These are phyloP conservation scores for Drosophila prosaltans DNA, from an alignment of 1,140 invertebrate genomes.

Conservation along the genomic window DNA sequence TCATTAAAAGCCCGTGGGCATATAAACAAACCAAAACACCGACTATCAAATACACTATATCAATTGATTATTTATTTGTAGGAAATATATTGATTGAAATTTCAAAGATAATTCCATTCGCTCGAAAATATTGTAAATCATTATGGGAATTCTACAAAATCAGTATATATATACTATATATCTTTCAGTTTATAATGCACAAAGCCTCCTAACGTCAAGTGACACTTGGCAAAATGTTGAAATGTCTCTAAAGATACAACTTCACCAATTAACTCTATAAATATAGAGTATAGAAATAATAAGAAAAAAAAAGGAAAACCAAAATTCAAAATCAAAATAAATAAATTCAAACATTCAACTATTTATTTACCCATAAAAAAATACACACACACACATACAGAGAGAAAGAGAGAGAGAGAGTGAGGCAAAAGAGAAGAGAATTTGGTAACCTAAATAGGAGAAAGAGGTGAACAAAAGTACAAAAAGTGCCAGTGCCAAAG, in stretches of 20 bases:
- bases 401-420: background rate
- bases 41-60: background rate
- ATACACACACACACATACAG: slow-evolving; percentile 34
- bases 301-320: slow-evolving; percentile 26
- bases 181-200: no score
- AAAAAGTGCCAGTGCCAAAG: slow-evolving; percentile 69
- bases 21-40: slow-evolving; percentile 44
- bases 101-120: no score
- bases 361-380: slow-evolving; percentile 36
- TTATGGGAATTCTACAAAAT: no score
- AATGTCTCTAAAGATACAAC: no score
- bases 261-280: background rate
- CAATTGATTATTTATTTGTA: no score
- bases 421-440: background rate
- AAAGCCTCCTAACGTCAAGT: no score
- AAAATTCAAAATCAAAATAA: slow-evolving; percentile 20
- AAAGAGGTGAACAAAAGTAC: slow-evolving; percentile 31
- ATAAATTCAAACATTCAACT: slow-evolving; percentile 58
- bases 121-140: no score
- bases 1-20: slow-evolving; percentile 62
- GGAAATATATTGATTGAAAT: no score
- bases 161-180: no score
- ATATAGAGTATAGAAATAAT: slow-evolving; percentile 5
- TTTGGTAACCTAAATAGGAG: background rate
- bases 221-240: no score